Evolutionary conservation across 2,113 vertebrate species (phyloP).

Genomic region (Ia io): DNA sequence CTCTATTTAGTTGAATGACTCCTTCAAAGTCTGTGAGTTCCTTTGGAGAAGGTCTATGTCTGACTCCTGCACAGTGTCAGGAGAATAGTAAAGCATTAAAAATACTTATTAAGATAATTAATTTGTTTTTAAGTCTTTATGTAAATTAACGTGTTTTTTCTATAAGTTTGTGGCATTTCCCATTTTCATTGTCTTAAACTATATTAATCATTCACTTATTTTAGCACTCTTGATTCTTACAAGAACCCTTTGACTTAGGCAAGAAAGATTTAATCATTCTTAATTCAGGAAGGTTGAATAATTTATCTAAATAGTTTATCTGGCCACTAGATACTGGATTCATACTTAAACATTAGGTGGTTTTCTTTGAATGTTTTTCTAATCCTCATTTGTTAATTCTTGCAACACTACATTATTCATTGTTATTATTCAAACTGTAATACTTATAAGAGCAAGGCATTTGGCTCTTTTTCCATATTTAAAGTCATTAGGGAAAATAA

Average conservation of each 20-base stretch:
- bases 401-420: background rate
- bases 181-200: constrained; percentile 5
- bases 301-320: background rate
- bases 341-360: background rate
- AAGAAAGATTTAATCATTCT: background rate
- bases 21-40: background rate
- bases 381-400: background rate
- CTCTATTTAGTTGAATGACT: background rate
- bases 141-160: background rate
- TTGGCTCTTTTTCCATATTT: background rate
- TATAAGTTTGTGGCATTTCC: background rate
- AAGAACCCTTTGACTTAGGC: background rate
- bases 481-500: background rate
- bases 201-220: background rate
- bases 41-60: background rate
- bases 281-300: background rate
- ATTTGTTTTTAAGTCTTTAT: background rate
- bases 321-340: background rate
- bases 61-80: background rate
- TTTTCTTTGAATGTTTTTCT: background rate
- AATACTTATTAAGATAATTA: background rate
- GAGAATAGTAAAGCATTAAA: background rate
- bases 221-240: background rate
- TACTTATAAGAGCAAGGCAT: background rate
- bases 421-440: background rate